Evolutionary conservation across 2,113 vertebrate genomes (phyloP).

Genomic region (Brachyistius frenatus): DNA sequence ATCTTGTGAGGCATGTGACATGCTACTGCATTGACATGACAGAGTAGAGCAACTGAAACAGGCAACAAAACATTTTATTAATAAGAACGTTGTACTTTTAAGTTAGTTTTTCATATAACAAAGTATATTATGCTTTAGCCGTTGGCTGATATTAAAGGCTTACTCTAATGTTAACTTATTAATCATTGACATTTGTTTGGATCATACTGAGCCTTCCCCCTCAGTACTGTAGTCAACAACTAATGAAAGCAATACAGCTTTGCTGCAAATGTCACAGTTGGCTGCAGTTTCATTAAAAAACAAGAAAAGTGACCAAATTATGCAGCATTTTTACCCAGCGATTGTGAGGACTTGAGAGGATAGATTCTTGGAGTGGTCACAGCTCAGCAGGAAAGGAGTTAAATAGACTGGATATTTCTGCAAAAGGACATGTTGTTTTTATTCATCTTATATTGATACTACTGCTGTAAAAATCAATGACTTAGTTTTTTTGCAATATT

Average conservation of each 20-base stretch:
- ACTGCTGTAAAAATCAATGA: background rate
- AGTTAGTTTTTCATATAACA: no score
- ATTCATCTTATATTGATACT: background rate
- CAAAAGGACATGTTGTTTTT: background rate
- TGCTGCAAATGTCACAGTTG: background rate
- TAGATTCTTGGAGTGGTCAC: background rate
- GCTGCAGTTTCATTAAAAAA: background rate
- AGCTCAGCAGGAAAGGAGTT: background rate
- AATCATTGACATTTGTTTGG: conserved; percentile 1
- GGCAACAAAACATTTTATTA: background rate
- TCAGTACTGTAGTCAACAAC: background rate
- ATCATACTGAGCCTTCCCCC: background rate
- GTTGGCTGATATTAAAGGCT: background rate
- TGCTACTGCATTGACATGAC: background rate
- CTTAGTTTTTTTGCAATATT: background rate
- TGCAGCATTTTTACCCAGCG: background rate
- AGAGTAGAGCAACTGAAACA: background rate
- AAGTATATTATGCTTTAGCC: background rate
- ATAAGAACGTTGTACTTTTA: background rate
- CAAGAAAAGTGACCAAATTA: background rate
- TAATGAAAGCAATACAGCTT: conserved; percentile 1
- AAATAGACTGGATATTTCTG: background rate
- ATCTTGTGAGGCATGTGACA: background rate
- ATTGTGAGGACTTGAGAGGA: background rate
- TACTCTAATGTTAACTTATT: background rate